Evolutionary conservation across 2,888 invertebrate species (phyloP).

Genomic region (Bellardia pandia): DNA sequence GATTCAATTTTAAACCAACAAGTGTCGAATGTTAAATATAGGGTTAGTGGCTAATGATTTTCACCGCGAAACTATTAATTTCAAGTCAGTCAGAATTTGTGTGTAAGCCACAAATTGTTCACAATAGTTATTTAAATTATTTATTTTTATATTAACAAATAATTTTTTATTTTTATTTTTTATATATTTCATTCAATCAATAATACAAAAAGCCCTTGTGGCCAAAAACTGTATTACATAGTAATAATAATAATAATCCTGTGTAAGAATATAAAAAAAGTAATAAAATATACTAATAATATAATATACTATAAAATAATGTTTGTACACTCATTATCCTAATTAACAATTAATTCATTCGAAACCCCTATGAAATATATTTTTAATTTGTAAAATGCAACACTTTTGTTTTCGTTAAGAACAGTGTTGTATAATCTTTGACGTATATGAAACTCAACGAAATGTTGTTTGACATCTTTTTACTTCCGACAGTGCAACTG

Average conservation of each 20-base stretch:
- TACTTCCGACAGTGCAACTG: conserved; percentile 81
- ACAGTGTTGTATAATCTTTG: conserved; percentile 47
- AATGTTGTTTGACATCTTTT: conserved; percentile 48
- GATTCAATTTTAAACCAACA: conserved; percentile 6
- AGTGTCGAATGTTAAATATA: background rate
- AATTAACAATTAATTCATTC: background rate
- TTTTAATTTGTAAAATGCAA: background rate
- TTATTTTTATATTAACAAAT: background rate
- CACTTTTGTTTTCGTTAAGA: conserved; percentile 37
- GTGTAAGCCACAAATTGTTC: background rate
- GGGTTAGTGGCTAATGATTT: background rate
- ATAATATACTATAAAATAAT: too few species aligned
- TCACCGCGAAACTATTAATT: background rate
- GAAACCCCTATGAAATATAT: background rate
- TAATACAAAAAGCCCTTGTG: too few species aligned
- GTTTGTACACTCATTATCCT: too few species aligned
- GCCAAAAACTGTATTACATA: too few species aligned
- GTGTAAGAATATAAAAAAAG: too few species aligned
- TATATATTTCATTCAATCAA: too few species aligned
- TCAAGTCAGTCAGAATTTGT: background rate
- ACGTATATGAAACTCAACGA: conserved; percentile 49
- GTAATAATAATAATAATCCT: too few species aligned
- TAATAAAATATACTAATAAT: too few species aligned
- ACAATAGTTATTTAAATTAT: background rate
- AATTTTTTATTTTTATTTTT: too few species aligned